Evolutionary conservation across 2,888 invertebrate species (phyloP), one percentile per base, ranked within the genome.

Genomic region (Leptopilina syphax): DNA sequence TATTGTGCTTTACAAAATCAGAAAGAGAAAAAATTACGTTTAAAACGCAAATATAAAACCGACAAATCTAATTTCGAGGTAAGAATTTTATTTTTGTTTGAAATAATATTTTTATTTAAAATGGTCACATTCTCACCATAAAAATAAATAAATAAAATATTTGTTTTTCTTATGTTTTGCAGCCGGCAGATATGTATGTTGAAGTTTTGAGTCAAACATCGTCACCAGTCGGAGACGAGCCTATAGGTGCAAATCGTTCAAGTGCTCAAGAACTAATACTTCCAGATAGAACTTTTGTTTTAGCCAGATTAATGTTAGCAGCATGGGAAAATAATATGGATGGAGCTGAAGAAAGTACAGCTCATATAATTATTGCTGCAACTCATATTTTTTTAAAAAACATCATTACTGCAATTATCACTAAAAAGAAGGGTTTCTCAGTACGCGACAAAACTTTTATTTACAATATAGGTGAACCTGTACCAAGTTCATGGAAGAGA

Each of bases 311-410:
- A 86, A 94, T 97, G 92, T 94, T 98, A 10, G 95, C 96, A 5
- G 97, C 97, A 7, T 98, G 98, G 98, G 97, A 98, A 88, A 94
- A 95, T 76, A 97, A 97, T 0, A 93, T 98, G 65, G 96, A 97
- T 85, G 96, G 97, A 8, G 96, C 96, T 4, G 96, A 97, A 82
- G 96, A 97, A 87, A 95, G 94, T 83, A 96, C 97, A 5, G 96
- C 97, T 0, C 96, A 96, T 82, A 93, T 97, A n/a, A 94, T 98
- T 76, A 95, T 97, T 63, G 94, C 95, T 67, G 96, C 97, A 1
- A 96, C 97, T 1, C 95, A 96, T 92, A 94, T 95, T 82, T 96
- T 97, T 87, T 93, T 98, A 1, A 97, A 97, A 90, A 96, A 97
- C 89, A 94, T 98, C 10, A 93, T 98, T 1, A 95, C 95, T 1